Percentiles rank a stretch among this genome's conserved stretches.
Evolutionary conservation across 2,888 invertebrate species (phyloP).

Genomic region (Chorisops tibialis): DNA sequence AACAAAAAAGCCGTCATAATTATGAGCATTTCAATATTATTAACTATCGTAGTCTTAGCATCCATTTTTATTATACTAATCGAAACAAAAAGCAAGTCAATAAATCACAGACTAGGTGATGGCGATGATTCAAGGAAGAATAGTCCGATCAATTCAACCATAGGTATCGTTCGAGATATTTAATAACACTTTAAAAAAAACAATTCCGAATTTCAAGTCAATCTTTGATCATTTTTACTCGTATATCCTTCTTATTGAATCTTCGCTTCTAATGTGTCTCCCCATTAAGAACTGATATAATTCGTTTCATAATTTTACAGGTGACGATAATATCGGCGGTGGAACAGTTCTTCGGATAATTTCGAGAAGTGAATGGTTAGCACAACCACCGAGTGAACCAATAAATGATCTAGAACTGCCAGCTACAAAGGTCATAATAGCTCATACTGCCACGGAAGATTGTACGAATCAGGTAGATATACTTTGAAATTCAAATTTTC

Average conservation of each 20-base stretch:
- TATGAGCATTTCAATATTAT: neutral
- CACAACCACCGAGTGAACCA: slow-evolving; percentile 57
- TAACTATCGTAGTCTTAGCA: neutral
- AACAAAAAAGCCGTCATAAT: slow-evolving; percentile 7
- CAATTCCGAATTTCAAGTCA: neutral
- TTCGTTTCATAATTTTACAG: slow-evolving; percentile 27
- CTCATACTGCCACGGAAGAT: slow-evolving; percentile 63
- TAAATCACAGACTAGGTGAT: slow-evolving; percentile 40
- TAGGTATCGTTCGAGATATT: slow-evolving; percentile 53
- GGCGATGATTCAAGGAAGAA: slow-evolving; percentile 51
- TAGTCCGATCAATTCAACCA: slow-evolving; percentile 52
- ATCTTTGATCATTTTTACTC: neutral
- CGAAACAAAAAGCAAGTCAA: slow-evolving; percentile 18
- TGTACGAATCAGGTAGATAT: slow-evolving; percentile 59
- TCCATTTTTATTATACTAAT: neutral
- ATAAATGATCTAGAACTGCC: slow-evolving; percentile 54
- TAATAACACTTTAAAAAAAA: no score
- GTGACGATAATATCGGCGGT: slow-evolving; percentile 32
- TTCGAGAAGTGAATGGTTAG: slow-evolving; percentile 63
- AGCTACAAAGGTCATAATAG: slow-evolving; percentile 59
- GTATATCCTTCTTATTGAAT: slow-evolving; percentile 5
- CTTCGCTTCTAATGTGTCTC: slow-evolving; percentile 13
- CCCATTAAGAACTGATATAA: neutral
- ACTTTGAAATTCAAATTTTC: no score
- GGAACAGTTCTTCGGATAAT: slow-evolving; percentile 56